Evolutionary conservation across 37 sponge, comb jelly and placozoan genomes (phyloP).

Genomic region (Mnemiopsis leidyi): DNA sequence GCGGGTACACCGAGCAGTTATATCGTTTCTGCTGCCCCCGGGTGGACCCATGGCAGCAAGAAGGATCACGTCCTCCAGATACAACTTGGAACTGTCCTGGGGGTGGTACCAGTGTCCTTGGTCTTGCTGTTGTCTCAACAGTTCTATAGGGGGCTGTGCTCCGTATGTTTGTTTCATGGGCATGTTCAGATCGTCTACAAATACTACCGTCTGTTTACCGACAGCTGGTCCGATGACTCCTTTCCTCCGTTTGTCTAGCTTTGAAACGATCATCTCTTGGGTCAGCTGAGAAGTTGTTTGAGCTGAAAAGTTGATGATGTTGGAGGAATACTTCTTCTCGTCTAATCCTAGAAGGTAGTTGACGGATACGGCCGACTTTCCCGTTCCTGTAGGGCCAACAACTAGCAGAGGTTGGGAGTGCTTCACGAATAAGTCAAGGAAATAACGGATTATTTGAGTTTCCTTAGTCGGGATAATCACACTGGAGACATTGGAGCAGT

Average conservation of each 20-base stretch:
- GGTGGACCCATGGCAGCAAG: conserved; percentile 64
- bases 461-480: conserved; percentile 64
- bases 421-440: conserved; percentile 49
- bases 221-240: conserved; percentile 49
- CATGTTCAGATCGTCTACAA: conserved; percentile 67
- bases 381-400: conserved; percentile 66
- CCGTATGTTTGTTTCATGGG: conserved; percentile 65
- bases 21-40: conserved; percentile 62
- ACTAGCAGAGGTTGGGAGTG: conserved; percentile 44
- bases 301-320: conserved; percentile 66
- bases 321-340: not conserved
- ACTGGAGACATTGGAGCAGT: not conserved
- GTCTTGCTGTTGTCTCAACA: conserved; percentile 51
- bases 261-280: conserved; percentile 54
- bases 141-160: conserved; percentile 65
- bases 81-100: conserved; percentile 22
- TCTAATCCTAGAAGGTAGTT: not conserved
- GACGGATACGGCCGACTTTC: conserved; percentile 55
- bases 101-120: conserved; percentile 66
- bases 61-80: conserved; percentile 27
- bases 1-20: not conserved
- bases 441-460: not conserved
- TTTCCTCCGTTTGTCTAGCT: conserved; percentile 59
- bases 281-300: conserved; percentile 52
- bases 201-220: conserved; percentile 12